Conservation (phyloP, 2,888 invertebrate species). For the Nemotelus nigrinus region DNA sequence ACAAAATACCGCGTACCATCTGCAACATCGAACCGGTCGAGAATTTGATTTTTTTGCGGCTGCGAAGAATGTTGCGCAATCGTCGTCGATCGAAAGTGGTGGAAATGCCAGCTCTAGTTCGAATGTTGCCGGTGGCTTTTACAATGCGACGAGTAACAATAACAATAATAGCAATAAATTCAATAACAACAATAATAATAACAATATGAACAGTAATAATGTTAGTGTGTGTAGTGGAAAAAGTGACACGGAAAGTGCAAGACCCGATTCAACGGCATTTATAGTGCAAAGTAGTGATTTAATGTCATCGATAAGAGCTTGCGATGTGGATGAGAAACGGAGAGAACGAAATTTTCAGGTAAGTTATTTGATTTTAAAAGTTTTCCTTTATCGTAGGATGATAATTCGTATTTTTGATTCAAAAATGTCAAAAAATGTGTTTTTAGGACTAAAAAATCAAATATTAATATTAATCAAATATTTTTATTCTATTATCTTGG, state of each 20-base stretch:
- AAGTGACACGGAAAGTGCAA: conserved; percentile 52
- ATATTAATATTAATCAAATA: no score
- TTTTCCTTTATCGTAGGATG: no score
- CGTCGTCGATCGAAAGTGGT: neutral
- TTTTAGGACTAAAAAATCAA: no score
- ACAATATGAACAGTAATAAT: conserved; percentile 48
- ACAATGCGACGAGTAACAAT: conserved; percentile 49
- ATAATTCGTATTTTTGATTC: no score
- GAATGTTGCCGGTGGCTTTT: conserved; percentile 23
- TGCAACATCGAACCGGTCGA: conserved; percentile 30
- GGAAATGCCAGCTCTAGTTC: neutral
- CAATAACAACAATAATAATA: conserved; percentile 48
- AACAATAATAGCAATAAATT: conserved; percentile 50
- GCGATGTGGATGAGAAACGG: conserved; percentile 60
- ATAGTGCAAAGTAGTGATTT: conserved; percentile 46
- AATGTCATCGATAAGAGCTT: conserved; percentile 48
- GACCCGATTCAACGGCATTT: conserved; percentile 63
- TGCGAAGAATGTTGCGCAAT: conserved; percentile 36
- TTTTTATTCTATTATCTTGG: no score
- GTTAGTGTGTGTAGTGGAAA: conserved; percentile 48
- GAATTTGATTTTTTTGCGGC: conserved; percentile 53
- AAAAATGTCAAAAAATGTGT: no score
- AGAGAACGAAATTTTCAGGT: conserved; percentile 63
- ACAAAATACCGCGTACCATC: conserved; percentile 18
- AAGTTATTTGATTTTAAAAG: conserved; percentile 51